Evolutionary conservation across 1,140 invertebrate genomes (phyloP), one percentile per base, ranked within the genome.

Genomic region (Archivesica marissinica): DNA sequence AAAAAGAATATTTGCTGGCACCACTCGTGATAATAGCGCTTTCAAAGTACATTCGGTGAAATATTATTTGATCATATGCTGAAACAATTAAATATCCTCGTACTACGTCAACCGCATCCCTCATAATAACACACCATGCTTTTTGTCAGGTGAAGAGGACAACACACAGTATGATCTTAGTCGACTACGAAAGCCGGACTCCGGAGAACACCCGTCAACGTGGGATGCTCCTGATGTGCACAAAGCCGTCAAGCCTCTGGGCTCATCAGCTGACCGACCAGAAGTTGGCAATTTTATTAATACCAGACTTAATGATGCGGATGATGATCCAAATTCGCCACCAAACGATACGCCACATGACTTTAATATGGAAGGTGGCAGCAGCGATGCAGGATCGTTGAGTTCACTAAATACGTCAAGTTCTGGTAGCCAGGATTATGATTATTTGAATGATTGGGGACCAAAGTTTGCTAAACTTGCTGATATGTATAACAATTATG

Each of bases 151-250:
- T 88, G 98, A 99, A 94, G 98, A 99, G 91, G 98, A 99, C 92
- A 99, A 99, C 97, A 98, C 98, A 0, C 98, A 98, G 17, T 99
- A 99, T 93, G 99, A 99, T 92, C 99, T 99, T 88, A 99, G 98
- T 1, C 97, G 98, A 7, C 95, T 99, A n/a, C 97, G 99, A 93
- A 99, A 92, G 79, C 92, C 92, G 20, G 86, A 86, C 28, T 80
- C 59, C 47, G 82, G 82, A 4, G 82, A 66, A 68, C 72, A 89
- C 47, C 56, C 74, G 35, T 68, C 68, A 38, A 68, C 74, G 20
- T 82, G 85, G 72, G 83, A 87, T 77, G 84, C 82, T 74, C 85
- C 88, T 11, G 81, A 80, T 39, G 47, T 82, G 17, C 72, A 30
- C 25, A 78, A 66, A 41, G 20, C 61, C 1, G 50, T 39, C n/a